Evolutionary conservation across 2,113 vertebrate genomes (phyloP), one percentile per base, ranked within the genome.

Genomic region (Siphamia tubifer): DNA sequence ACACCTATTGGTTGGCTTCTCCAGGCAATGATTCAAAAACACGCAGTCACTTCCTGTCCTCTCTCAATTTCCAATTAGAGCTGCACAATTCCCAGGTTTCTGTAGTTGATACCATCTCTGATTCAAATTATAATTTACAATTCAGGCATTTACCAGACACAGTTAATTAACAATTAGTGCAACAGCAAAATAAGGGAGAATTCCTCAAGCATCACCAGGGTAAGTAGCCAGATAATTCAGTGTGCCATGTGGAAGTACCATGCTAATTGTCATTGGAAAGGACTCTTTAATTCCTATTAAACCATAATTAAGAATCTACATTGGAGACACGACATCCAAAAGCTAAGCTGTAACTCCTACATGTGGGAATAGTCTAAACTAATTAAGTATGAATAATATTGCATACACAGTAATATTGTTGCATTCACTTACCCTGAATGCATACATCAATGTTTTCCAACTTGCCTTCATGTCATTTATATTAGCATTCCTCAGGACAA

Each of bases 251-350:
- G 21, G 47, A 83, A 65, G 44, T 60, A 68, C 44, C 16, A 15
- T 44, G 23, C 47, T 70, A 63, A 83, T 69, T 82, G 69, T 54
- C 52, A 45, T 40, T 72, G 43, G 58, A 67, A 68, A 66, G 19
- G 62, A 69, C 47, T 77, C 66, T 52, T 77, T 79, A 51, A 77
- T 73, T 83, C 57, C 47, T 55, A 70, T 78, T 52, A 73, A 82
- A 73, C 63, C n/a, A 36, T 63, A 69, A 79, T 70, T 64, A 83
- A 40, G 74, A 60, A 66, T 65, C 51, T 68, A 63, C 57, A 63
- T 72, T 57, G 10, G 48, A 71, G 73, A 71, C 0, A 7, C 43
- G 13, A 24, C 42, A 47, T 77, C 30, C 35, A 32, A 48, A 76
- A 34, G 42, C 52, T 78, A 76, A 69, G 48, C 43, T 0, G 1